Evolutionary conservation across 2,113 vertebrate genomes (phyloP), one percentile per base, ranked within the genome.

Genomic region (Seriola dumerili): DNA sequence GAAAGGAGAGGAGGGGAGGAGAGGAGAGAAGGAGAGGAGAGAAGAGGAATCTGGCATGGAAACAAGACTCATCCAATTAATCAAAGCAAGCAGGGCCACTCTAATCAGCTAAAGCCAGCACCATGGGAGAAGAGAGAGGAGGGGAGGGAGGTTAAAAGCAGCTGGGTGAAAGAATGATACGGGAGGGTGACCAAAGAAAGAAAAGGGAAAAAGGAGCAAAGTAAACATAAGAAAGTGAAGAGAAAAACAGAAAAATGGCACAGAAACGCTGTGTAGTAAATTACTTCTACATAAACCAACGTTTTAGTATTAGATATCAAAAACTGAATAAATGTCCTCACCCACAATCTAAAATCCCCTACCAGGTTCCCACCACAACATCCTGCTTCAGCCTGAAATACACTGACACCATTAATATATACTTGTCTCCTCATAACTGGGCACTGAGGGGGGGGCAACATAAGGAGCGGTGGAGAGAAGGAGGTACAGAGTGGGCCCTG

Each of bases 1-100:
- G 69, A 46, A 14, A 58, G 32, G 42, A 72, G 75, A 72, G 17
- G 34, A 40, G 46, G 62, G 36, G 46, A 71, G 66, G 55, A 16
- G 59, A 21, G 48, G 59, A 61, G 21, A 14, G 61, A 25, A 48
- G 52, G 13, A 42, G 70, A 52, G 17, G 34, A 48, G 40, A 38
- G 3, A 57, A 68, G 76, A 58, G 19, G 55, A 76, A 46, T 64
- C 68, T 92, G 92, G 89, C 90, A 88, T 6, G 3, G 66, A 80
- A 71, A 88, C 83, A 78, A 88, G 79, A 88, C 83, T 81, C 89
- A 89, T 92, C 83, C 85, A 91, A 91, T 91, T 93, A 91, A 93
- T 92, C 87, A 91, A 83, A 78, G 85, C 79, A 67, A 87, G 88
- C 90, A 79, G 73, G 54, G 78, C 84, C 79, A 87, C 83, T 91